Conservation (phyloP, 1,140 invertebrate genomes). For the Zaprionus camerounensis region DNA sequence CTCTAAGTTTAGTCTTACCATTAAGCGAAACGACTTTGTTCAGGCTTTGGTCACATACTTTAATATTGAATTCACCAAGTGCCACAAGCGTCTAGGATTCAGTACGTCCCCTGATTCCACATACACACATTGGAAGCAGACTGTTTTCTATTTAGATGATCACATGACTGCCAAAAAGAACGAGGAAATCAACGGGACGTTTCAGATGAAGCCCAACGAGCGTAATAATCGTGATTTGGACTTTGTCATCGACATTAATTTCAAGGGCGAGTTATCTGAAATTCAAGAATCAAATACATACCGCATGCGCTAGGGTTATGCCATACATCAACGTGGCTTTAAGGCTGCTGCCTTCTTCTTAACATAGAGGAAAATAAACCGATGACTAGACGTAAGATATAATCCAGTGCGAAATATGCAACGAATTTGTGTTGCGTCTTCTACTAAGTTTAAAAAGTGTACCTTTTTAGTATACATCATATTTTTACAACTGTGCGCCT, state of each 20-base stretch:
- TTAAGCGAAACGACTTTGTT: conserved; percentile 97
- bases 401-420: conserved; percentile 79
- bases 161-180: conserved; percentile 97
- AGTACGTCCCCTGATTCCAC: conserved; percentile 98
- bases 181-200: conserved; percentile 96
- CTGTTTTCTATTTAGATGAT: conserved; percentile 99
- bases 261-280: conserved; percentile 97
- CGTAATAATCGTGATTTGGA: conserved; percentile 99
- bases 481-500: conserved; percentile 73
- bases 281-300: conserved; percentile 96
- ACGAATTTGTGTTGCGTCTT: conserved; percentile 77
- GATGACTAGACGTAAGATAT: conserved; percentile 75
- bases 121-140: conserved; percentile 99
- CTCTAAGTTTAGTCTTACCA: conserved; percentile 94
- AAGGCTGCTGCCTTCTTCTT: conserved; percentile 40
- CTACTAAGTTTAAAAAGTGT: conserved; percentile 76
- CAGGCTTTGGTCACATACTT: conserved; percentile 99
- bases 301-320: conserved; percentile 93
- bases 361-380: conserved; percentile 38
- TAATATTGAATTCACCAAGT: conserved; percentile 99
- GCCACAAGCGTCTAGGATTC: conserved; percentile 99
- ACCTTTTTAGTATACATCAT: conserved; percentile 75
- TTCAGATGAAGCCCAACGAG: conserved; percentile 97
- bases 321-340: conserved; percentile 35
- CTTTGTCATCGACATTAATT: conserved; percentile 96